These are phyloP conservation scores for Anolis apletophallus DNA, from an alignment of 2,797 vertebrate species.

Conservation along the genomic window DNA sequence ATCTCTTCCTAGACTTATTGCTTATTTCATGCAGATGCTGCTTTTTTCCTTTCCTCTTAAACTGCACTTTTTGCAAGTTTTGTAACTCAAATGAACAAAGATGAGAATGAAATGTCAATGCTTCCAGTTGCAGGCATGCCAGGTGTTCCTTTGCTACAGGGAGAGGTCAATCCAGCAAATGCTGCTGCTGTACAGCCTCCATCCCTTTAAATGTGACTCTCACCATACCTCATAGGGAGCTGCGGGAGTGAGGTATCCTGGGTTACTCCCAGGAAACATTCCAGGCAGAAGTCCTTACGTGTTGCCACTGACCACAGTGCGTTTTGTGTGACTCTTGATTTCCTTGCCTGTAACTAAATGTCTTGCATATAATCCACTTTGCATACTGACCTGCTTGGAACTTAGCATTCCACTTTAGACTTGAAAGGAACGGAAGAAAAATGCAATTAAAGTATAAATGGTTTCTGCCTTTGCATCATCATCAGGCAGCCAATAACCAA, in stretches of 20 bases:
- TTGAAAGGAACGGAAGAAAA: neutral
- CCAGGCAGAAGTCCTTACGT: conserved; percentile 3
- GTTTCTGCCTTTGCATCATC: conserved; percentile 78
- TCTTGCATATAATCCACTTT: neutral
- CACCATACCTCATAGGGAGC: neutral
- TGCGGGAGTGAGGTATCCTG: neutral
- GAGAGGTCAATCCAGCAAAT: conserved; percentile 14
- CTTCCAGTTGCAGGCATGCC: conserved; percentile 15
- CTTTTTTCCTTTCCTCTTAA: conserved; percentile 35
- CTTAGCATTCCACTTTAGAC: conserved; percentile 15
- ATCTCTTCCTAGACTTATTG: conserved; percentile 7
- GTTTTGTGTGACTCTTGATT: neutral
- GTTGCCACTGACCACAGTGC: neutral
- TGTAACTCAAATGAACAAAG: conserved; percentile 28
- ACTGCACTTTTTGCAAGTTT: conserved; percentile 43
- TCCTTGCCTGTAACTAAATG: conserved; percentile 28
- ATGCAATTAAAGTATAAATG: conserved; percentile 24
- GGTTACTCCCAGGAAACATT: neutral
- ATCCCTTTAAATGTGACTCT: neutral
- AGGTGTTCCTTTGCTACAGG: conserved; percentile 9
- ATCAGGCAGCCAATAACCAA: conserved; percentile 85
- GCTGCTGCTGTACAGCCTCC: neutral
- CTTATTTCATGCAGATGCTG: neutral
- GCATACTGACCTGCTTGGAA: conserved; percentile 37
- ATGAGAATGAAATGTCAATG: neutral